Evolutionary conservation across 2,797 vertebrate genomes (phyloP), one percentile per base, ranked within the genome.

Genomic region (Arremon aurantiirostris): DNA sequence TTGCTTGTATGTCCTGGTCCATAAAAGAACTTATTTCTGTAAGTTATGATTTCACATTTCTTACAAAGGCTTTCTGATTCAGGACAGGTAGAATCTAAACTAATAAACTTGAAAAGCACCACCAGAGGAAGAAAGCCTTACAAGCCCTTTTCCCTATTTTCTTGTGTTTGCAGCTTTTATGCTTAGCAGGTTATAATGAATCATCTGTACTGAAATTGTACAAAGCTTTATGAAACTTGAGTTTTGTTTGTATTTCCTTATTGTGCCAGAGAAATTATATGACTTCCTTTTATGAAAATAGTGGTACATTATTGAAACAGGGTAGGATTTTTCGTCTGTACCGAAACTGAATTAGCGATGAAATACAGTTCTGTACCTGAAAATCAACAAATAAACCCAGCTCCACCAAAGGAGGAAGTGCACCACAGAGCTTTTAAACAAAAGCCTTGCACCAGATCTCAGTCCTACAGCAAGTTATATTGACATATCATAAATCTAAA

Each of bases 351-450:
- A 50, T 55, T 73, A 82, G 55, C 65, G 68, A 60, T 42, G 46
- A 72, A 81, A 81, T 76, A 64, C 5, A 49, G 46, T 59, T 71
- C 59, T 76, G 35, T 81, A 69, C 26, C 39, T 30, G 61, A 87
- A 96, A 94, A 91, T 82, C 72, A 92, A 83, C 78, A 91, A 94
- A 93, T 80, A 91, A 93, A 94, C n/a, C 13, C 60, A 82, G 23
- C 37, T 83, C 16, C 53, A 70, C 47, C 32, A 20, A 42, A 94
- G 42, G n/a, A 85, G 41, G 47, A 85, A 93, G 39, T 42, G 19
- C 20, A 65, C 14, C 37, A 23, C 5, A 20, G 49, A 19, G 5
- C 47, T 90, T 72, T 81, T 79, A 70, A 93, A 84, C 27, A 86
- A 84, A 72, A 94, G 15, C 22, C 6, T 83, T 59, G 32, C 47